phyloP scores from a whole-genome alignment of 1,140 invertebrate species.

The Archegozetes longisetosus region DNA sequence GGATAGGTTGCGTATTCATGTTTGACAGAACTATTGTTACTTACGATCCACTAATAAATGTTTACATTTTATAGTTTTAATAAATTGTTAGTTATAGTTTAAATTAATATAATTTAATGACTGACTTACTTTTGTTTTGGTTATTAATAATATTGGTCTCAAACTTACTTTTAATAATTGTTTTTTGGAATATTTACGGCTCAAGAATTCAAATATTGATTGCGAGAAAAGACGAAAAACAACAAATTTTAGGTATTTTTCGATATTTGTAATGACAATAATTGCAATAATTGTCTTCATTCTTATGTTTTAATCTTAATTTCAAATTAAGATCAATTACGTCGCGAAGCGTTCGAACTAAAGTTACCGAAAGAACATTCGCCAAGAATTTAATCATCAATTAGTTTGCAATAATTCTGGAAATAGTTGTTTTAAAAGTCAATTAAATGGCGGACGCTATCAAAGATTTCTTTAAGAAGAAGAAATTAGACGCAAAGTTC shows the following conservation, averaged over 20 bases:
- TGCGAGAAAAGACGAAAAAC: constrained; percentile 7
- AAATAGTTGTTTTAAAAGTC: background rate
- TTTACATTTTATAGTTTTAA: too few species aligned
- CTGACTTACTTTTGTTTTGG: background rate
- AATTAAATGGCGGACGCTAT: background rate
- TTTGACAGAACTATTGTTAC: too few species aligned
- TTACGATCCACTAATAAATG: too few species aligned
- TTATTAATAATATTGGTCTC: background rate
- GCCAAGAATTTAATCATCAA: constrained; percentile 8
- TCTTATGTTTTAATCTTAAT: too few species aligned
- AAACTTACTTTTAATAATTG: background rate
- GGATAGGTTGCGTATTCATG: too few species aligned
- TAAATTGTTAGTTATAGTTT: too few species aligned
- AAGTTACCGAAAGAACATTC: constrained; percentile 13
- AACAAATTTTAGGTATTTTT: constrained; percentile 6
- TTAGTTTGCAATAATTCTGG: background rate
- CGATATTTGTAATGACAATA: background rate
- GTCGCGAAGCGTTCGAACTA: constrained; percentile 12
- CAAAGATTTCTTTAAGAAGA: constrained; percentile 12
- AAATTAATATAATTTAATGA: too few species aligned
- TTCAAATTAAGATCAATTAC: constrained; percentile 12
- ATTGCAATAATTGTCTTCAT: background rate
- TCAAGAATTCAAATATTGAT: constrained; percentile 8
- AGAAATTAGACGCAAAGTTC: constrained; percentile 5
- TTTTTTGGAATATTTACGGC: constrained; percentile 10